Percentiles rank a stretch among this genome's conserved stretches.
Conservation (phyloP, 2,797 vertebrate species). For the Centroberyx gerrardi region DNA sequence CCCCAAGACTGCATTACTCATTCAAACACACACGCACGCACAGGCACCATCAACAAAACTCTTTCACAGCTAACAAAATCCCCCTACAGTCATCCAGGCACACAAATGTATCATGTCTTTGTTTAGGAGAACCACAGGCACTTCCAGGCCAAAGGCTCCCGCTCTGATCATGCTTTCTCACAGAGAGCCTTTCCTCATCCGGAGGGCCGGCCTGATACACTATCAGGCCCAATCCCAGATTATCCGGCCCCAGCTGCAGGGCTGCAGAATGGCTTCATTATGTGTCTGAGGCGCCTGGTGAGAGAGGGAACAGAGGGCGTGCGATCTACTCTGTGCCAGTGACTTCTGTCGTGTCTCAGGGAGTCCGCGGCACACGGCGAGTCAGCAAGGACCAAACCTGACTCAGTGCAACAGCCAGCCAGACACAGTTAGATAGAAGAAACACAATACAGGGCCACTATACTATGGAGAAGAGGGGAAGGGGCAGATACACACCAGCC, state of each 20-base stretch:
- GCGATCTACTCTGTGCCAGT: slow-evolving; percentile 50
- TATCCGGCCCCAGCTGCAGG: slow-evolving; percentile 76
- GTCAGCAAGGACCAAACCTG: slow-evolving; percentile 32
- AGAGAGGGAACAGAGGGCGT: slow-evolving; percentile 53
- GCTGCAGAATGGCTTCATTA: slow-evolving; percentile 78
- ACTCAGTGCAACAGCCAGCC: neutral
- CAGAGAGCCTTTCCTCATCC: slow-evolving; percentile 70
- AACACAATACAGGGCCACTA: neutral
- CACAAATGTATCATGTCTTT: slow-evolving; percentile 73
- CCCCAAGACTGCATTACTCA: slow-evolving; percentile 58
- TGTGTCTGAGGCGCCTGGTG: slow-evolving; percentile 62
- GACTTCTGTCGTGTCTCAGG: slow-evolving; percentile 33
- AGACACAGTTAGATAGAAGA: neutral
- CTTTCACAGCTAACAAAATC: slow-evolving; percentile 61
- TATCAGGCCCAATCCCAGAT: slow-evolving; percentile 63
- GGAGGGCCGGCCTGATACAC: slow-evolving; percentile 65
- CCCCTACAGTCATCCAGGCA: slow-evolving; percentile 30
- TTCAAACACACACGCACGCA: slow-evolving; percentile 45
- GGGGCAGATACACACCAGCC: neutral
- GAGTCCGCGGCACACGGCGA: slow-evolving; percentile 8
- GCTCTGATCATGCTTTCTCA: slow-evolving; percentile 60
- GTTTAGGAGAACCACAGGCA: slow-evolving; percentile 57
- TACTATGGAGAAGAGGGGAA: neutral
- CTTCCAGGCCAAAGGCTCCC: slow-evolving; percentile 51
- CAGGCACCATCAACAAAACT: slow-evolving; percentile 48